phyloP scores from a whole-genome alignment of 2,797 vertebrate species.

The Protonibea diacanthus region DNA sequence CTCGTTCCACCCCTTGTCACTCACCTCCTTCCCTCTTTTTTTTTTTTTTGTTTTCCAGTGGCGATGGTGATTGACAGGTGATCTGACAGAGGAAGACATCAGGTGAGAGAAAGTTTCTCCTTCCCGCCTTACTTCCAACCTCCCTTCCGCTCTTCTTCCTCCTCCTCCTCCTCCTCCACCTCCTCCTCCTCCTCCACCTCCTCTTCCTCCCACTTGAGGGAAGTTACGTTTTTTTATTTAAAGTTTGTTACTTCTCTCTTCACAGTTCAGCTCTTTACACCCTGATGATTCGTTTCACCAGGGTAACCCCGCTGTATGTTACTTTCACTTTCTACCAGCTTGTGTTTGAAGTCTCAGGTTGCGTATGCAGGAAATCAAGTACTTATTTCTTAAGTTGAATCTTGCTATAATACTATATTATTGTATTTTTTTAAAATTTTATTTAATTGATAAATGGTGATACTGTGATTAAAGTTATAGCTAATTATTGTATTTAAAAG shows the following conservation, averaged over 20 bases:
- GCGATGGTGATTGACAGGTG: conserved; percentile 86
- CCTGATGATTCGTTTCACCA: not conserved
- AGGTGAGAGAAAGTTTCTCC: conserved; percentile 79
- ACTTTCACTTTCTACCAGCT: conserved; percentile 48
- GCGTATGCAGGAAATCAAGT: not conserved
- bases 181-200: conserved; percentile 5
- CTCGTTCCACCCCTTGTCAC: conserved; percentile 54
- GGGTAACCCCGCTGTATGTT: conserved; percentile 12
- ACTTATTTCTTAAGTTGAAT: not conserved
- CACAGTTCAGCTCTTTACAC: conserved; percentile 34
- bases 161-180: not conserved
- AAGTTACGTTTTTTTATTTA: conserved; percentile 51
- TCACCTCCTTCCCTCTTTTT: conserved; percentile 51
- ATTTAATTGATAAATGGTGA: not conserved
- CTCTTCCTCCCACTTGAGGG: conserved; percentile 11
- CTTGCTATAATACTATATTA: not conserved
- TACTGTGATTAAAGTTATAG: not conserved
- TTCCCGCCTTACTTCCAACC: conserved; percentile 20
- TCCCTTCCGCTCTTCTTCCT: conserved; percentile 17
- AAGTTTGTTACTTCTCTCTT: conserved; percentile 61
- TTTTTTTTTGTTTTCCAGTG: conserved; percentile 54
- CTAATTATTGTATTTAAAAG: not conserved
- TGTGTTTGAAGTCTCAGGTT: conserved; percentile 1
- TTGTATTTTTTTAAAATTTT: not conserved
- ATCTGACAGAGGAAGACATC: conserved; percentile 85